phyloP scores from a whole-genome alignment of 2,888 invertebrate genomes.

The Zhuqinia jingwanae region DNA sequence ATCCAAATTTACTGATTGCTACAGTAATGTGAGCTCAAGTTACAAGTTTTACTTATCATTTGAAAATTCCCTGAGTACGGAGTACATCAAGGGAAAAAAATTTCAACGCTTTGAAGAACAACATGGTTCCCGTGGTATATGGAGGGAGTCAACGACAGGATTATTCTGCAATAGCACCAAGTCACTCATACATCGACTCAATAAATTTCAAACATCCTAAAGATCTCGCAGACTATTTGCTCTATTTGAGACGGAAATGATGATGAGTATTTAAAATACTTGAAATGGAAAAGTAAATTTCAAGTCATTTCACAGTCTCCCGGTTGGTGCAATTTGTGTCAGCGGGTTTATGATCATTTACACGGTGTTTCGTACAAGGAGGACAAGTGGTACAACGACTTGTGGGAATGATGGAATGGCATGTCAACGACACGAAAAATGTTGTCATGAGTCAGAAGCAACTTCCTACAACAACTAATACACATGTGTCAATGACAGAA shows the following conservation, averaged over 20 bases:
- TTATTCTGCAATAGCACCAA: conserved; percentile 57
- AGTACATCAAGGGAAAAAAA: conserved; percentile 73
- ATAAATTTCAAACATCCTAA: conserved; percentile 38
- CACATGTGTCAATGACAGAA: neutral
- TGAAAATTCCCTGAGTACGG: conserved; percentile 71
- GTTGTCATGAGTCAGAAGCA: neutral
- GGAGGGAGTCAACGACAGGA: conserved; percentile 21
- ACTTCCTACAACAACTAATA: too few relatives aligned
- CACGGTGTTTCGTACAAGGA: neutral
- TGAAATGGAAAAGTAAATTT: conserved; percentile 64
- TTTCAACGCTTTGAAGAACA: conserved; percentile 45
- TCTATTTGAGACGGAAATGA: conserved; percentile 62
- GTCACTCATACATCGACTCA: conserved; percentile 66
- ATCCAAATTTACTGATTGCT: conserved; percentile 5
- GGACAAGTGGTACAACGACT: conserved; percentile 35
- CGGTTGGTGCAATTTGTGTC: conserved; percentile 72
- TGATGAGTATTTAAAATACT: conserved; percentile 67
- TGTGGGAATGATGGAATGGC: conserved; percentile 63
- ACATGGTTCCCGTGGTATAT: conserved; percentile 71
- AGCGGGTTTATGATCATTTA: conserved; percentile 64
- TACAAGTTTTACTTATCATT: conserved; percentile 72
- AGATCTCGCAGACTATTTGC: conserved; percentile 64
- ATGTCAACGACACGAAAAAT: neutral
- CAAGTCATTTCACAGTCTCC: neutral
- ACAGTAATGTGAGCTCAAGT: neutral